Percentiles rank a stretch among this genome's conserved stretches.
phyloP scores from a whole-genome alignment of 2,797 vertebrate species.

The Selene dorsalis region DNA sequence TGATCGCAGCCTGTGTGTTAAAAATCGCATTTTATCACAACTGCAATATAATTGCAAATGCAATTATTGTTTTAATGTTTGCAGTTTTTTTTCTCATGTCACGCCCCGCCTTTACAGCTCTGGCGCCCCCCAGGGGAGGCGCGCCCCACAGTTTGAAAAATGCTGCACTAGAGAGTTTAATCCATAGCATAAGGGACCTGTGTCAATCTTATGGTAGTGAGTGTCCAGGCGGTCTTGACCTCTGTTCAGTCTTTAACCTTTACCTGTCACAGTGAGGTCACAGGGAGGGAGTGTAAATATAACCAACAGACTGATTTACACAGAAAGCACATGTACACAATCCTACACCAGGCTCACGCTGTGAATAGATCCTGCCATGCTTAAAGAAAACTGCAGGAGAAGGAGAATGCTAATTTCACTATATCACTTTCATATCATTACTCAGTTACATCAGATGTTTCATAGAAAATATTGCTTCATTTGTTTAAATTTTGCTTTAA shows the following conservation, averaged over 20 bases:
- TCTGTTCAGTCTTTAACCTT: slow-evolving; percentile 41
- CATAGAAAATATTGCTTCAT: neutral
- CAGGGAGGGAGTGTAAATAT: slow-evolving; percentile 35
- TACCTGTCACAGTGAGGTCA: slow-evolving; percentile 31
- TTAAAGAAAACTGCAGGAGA: slow-evolving; percentile 38
- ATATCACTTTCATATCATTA: neutral
- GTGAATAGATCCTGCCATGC: slow-evolving; percentile 35
- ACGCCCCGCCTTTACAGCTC: too few species aligned
- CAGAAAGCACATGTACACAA: slow-evolving; percentile 38
- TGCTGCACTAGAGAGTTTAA: slow-evolving; percentile 22
- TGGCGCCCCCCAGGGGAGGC: too few species aligned
- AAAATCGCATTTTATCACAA: too few species aligned
- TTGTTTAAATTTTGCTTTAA: too few species aligned
- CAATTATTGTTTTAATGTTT: too few species aligned
- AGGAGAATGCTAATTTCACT: slow-evolving; percentile 20
- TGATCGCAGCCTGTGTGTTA: too few species aligned
- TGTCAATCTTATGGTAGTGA: slow-evolving; percentile 27
- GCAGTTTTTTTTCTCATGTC: too few species aligned
- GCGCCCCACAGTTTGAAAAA: too few species aligned
- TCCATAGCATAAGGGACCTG: slow-evolving; percentile 2
- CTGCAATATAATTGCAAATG: too few species aligned
- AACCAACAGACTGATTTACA: slow-evolving; percentile 35
- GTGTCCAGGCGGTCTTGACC: slow-evolving; percentile 45
- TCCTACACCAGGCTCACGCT: slow-evolving; percentile 26
- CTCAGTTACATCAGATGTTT: neutral